Evolutionary conservation across 2,113 vertebrate species (phyloP).

Genomic region (Drymodes brunneopygia): DNA sequence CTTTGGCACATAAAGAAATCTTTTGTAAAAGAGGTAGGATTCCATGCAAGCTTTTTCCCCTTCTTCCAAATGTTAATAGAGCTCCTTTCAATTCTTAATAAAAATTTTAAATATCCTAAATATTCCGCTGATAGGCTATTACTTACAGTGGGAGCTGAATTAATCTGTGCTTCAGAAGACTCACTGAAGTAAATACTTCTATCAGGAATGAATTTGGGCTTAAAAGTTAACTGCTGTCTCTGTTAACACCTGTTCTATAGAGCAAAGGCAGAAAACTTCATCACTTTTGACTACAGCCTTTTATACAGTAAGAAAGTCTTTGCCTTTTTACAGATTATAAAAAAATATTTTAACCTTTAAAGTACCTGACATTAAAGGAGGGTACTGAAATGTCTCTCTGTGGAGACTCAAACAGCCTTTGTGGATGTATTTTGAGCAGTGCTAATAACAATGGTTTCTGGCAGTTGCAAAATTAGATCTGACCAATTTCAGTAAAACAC

Average conservation of each 20-base stretch:
- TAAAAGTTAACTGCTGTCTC: conserved; percentile 16
- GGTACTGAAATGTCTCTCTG: not conserved
- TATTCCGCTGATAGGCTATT: not conserved
- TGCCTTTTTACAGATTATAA: not conserved
- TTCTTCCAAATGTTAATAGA: not conserved
- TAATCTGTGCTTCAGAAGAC: not conserved
- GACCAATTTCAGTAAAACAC: conserved; percentile 55
- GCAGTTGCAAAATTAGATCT: conserved; percentile 49
- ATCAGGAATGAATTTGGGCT: not conserved
- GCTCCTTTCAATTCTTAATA: conserved; percentile 11
- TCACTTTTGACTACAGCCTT: not conserved
- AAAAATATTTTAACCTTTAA: not conserved
- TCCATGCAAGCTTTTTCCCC: not conserved
- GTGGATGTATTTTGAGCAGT: conserved; percentile 34
- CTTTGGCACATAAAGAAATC: not conserved
- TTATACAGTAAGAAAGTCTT: not conserved
- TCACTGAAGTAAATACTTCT: not conserved
- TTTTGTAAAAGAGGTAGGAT: not conserved
- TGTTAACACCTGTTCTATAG: not conserved
- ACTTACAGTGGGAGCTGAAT: not conserved
- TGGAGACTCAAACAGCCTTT: conserved; percentile 27
- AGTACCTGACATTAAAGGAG: conserved; percentile 35
- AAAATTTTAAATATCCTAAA: conserved; percentile 11
- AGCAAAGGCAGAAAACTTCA: not conserved
- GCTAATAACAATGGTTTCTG: conserved; percentile 55